Evolutionary conservation across 2,797 vertebrate species (phyloP).

Genomic region (Telmatherina bonti): DNA sequence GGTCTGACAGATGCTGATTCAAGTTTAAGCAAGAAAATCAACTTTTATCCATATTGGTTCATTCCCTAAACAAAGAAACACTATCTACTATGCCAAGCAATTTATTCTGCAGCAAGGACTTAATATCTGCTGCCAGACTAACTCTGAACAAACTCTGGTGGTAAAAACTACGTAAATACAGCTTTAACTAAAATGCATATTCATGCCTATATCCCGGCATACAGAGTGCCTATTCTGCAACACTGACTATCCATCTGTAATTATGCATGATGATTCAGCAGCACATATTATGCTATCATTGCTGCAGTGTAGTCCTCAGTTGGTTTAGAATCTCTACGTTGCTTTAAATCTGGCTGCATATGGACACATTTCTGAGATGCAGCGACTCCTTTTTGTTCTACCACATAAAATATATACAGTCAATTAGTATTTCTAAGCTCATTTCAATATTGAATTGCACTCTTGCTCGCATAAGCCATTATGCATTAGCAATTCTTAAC

Average conservation of each 20-base stretch:
- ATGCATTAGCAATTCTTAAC: neutral
- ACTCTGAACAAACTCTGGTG: neutral
- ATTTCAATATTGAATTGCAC: neutral
- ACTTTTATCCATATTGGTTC: neutral
- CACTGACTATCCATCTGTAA: neutral
- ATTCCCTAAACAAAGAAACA: neutral
- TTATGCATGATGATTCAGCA: slow-evolving; percentile 1
- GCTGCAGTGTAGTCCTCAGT: neutral
- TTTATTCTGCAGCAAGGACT: neutral
- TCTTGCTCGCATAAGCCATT: neutral
- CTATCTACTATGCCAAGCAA: neutral
- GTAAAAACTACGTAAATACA: neutral
- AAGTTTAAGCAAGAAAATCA: neutral
- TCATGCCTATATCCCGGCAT: neutral
- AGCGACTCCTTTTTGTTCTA: neutral
- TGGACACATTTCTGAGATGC: no score
- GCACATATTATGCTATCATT: neutral
- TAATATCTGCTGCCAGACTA: neutral
- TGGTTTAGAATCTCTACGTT: neutral
- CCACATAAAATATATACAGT: neutral
- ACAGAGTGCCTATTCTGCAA: neutral
- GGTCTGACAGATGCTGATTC: slow-evolving; percentile 5
- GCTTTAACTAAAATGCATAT: neutral
- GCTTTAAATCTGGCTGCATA: neutral
- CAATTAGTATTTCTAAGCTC: neutral